Base-by-base conservation (phyloP, 2,888 invertebrate species). In the Ennomos quercinarius region DNA sequence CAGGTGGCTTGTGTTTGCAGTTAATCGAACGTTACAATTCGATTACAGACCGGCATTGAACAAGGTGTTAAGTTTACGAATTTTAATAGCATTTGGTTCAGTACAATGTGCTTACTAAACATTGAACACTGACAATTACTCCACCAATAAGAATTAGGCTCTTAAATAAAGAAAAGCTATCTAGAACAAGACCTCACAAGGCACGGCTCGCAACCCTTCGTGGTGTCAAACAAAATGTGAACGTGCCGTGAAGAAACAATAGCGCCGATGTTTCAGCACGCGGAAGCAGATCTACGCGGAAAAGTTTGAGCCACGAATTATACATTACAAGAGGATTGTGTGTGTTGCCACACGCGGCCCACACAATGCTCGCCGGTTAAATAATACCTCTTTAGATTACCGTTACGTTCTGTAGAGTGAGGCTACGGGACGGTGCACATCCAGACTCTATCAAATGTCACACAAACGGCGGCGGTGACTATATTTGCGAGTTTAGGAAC, bases 281-380 rank as follows among this genome's bases (percentile, higher is more conserved):
- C 57, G 57, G 51, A 51, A 57, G 34, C 17, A 46, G 10, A 27
- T 27, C 27, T 27, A 52, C 10, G 35, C 57, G 57, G 57, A 57
- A 57, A 41, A n/a, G 41, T 13, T 13, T 13, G 13, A 17, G 37
- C 36, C 27, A 13, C 46, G 57, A 44, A 45, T 57, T 40, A 45
- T 36, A 50, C 45, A 45, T 50, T 43, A 49, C 55, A 43, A 37
- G 43, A 43, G 35, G 12, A 54, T 53, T 53, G 42, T 35, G 43
- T 12, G 6, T 3, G 57, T 57, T 37, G 41, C 10, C 40, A 45
- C 56, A 48, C 48, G 46, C 46, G 44, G 45, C 42, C 12, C 36
- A 10, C 10, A 52, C 57, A 47, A 52, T 52, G 57, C 42, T 47
- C 52, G 35, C 42, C 47, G 42, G 57, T 52, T 57, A 52, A 57